Percentiles rank a stretch among this genome's conserved stretches.
phyloP scores from a whole-genome alignment of 2,113 vertebrate genomes.

The Chitala chitala region DNA sequence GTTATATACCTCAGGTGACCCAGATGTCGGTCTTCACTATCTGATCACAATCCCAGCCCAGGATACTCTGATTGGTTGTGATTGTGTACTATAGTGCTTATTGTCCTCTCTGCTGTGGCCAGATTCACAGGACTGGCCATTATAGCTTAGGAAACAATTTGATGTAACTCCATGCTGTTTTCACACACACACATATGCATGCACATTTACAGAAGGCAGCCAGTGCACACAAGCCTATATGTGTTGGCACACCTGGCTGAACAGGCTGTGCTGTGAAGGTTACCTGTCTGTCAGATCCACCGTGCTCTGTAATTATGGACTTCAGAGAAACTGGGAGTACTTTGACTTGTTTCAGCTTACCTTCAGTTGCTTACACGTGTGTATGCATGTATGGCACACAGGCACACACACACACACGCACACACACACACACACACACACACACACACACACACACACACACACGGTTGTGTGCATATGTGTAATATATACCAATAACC shows the following conservation, averaged over 20 bases:
- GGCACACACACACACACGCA: no score
- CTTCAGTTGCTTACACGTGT: no score
- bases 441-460: no score
- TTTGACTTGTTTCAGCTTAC: no score
- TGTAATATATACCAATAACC: no score
- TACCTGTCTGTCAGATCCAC: constrained; percentile 61
- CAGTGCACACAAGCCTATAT: neutral
- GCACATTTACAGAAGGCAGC: neutral
- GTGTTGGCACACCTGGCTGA: constrained; percentile 59
- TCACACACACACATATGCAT: neutral
- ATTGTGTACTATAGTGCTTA: neutral
- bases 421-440: no score
- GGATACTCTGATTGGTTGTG: neutral
- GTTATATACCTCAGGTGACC: neutral
- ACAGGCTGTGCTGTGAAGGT: constrained; percentile 54
- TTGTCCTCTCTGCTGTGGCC: neutral
- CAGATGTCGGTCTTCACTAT: neutral
- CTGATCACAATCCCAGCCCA: neutral
- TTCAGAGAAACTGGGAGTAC: constrained; percentile 29
- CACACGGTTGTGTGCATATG: no score
- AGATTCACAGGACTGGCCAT: neutral
- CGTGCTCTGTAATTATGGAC: constrained; percentile 61
- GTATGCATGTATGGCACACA: no score
- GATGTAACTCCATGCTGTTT: neutral
- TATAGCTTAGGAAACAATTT: no score